These are phyloP conservation scores for Caiman crocodilus DNA, from an alignment of 2,797 vertebrate species.

Conservation along the genomic window DNA sequence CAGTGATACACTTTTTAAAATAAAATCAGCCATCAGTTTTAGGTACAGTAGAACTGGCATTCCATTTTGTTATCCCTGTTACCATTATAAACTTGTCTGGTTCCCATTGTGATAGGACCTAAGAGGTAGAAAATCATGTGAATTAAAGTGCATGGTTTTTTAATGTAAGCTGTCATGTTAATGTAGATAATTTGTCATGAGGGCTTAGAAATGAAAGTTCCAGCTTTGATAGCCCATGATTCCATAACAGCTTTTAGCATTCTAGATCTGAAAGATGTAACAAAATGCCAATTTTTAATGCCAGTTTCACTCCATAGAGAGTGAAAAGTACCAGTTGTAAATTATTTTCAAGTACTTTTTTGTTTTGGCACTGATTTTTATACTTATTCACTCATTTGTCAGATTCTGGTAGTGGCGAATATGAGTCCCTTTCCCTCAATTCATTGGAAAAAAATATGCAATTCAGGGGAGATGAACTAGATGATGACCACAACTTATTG, in stretches of 20 bases:
- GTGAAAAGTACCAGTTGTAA: not conserved
- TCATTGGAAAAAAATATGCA: not conserved
- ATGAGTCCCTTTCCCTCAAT: not conserved
- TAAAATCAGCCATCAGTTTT: not conserved
- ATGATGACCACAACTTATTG: not conserved
- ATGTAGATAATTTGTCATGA: not conserved
- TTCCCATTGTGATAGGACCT: rapidly evolving
- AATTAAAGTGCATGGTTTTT: not conserved
- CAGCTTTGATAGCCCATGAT: not conserved
- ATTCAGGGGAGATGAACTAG: not conserved
- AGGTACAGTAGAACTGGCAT: not conserved
- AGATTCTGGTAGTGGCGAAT: not conserved
- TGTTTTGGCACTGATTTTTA: not conserved
- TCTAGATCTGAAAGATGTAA: not conserved
- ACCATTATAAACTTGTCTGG: not conserved
- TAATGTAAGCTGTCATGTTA: rapidly evolving
- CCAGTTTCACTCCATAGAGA: not conserved
- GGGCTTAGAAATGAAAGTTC: rapidly evolving
- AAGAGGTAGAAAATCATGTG: not conserved
- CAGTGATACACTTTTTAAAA: not conserved
- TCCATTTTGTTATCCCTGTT: not conserved
- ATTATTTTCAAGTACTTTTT: not conserved
- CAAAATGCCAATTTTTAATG: not conserved
- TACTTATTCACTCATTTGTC: not conserved
- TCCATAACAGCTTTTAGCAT: not conserved